Percentiles rank a stretch among this genome's conserved stretches.
Conservation (phyloP, 2,797 vertebrate species). For the Chiroxiphia lanceolata region DNA sequence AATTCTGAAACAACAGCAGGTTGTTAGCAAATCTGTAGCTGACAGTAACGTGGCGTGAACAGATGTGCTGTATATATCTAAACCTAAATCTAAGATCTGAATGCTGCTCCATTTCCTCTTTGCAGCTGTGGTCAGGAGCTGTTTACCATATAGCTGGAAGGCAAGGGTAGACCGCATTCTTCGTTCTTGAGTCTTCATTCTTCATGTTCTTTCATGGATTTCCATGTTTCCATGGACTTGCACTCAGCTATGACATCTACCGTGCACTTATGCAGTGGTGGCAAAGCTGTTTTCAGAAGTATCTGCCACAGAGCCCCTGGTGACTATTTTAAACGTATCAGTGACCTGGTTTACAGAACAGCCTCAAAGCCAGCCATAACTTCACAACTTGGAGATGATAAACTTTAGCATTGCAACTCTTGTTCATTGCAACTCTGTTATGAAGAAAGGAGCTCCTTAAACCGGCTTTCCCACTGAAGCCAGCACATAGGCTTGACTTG, state of each 20-base stretch:
- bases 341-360: background rate
- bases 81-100: background rate
- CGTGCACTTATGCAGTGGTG: background rate
- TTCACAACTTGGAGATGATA: background rate
- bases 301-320: background rate
- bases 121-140: background rate
- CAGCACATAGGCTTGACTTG: background rate
- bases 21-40: background rate
- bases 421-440: background rate
- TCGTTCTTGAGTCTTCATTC: background rate
- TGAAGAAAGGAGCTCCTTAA: background rate
- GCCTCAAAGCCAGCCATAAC: background rate
- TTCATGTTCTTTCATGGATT: background rate
- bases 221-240: background rate
- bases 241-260: background rate
- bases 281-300: background rate
- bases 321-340: background rate
- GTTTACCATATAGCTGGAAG: background rate
- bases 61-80: background rate
- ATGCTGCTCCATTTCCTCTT: background rate
- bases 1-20: background rate
- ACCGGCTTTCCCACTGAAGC: background rate
- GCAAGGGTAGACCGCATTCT: background rate
- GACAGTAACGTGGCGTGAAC: background rate
- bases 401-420: background rate